These are phyloP conservation scores for Pontoporia blainvillei DNA, from an alignment of 2,113 vertebrate species.

Conservation along the genomic window DNA sequence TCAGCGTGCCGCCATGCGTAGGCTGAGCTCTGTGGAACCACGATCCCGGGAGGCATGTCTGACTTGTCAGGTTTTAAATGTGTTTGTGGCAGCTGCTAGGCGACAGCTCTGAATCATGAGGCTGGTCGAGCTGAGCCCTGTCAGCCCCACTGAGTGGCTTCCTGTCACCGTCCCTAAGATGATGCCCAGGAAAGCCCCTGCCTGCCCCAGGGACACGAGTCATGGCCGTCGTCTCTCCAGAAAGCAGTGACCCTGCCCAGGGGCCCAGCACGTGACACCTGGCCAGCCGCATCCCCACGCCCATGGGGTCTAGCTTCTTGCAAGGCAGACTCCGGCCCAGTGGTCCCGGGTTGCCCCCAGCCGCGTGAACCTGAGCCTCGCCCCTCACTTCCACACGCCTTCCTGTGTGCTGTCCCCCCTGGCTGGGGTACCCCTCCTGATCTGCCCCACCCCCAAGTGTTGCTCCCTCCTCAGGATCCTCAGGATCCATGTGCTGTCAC, in stretches of 20 bases:
- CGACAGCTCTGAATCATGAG: neutral
- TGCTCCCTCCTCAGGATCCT: neutral
- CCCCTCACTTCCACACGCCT: neutral
- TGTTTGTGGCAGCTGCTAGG: neutral
- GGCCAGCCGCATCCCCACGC: neutral
- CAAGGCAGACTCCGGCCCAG: no score
- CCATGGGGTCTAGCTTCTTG: neutral
- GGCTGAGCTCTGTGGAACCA: neutral
- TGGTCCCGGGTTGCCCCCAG: neutral
- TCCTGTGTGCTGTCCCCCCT: neutral
- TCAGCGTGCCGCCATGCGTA: fast-evolving
- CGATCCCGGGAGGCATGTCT: no score
- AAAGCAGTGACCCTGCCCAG: neutral
- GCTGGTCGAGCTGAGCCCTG: neutral
- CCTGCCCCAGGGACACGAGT: neutral
- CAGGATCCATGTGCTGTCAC: neutral
- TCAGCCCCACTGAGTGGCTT: neutral
- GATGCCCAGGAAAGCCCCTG: neutral
- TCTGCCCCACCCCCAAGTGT: neutral
- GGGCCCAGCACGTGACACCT: no score
- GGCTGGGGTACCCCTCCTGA: fast-evolving
- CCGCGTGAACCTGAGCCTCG: neutral
- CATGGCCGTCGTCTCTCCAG: neutral
- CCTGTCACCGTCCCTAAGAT: neutral
- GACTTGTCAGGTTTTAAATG: no score